Evolutionary conservation across 2,888 invertebrate species (phyloP).

Genomic region (Tachina lurida): DNA sequence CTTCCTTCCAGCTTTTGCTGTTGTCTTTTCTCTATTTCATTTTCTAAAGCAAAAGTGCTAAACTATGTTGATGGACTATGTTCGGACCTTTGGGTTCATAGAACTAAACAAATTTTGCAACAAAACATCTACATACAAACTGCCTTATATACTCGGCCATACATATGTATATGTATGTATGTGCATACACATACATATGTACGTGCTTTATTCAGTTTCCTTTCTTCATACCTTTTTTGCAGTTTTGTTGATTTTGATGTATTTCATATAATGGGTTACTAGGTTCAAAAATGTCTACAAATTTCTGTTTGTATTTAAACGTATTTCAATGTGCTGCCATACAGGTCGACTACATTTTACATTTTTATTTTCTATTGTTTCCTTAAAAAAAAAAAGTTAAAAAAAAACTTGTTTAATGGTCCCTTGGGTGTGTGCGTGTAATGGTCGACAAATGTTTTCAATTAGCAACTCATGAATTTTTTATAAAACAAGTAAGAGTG

Average conservation of each 20-base stretch:
- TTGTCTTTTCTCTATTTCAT: slow-evolving; percentile 13
- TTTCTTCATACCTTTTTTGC: not conserved
- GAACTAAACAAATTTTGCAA: slow-evolving; percentile 65
- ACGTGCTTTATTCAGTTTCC: not conserved
- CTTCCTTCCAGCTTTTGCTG: slow-evolving; percentile 48
- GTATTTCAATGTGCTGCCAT: slow-evolving; percentile 43
- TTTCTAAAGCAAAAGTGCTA: slow-evolving; percentile 77
- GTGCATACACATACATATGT: not conserved
- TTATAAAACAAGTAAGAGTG: too few relatives aligned
- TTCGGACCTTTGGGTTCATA: slow-evolving; percentile 63
- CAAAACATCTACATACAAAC: slow-evolving; percentile 49
- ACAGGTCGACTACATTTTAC: slow-evolving; percentile 19
- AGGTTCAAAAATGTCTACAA: slow-evolving; percentile 62
- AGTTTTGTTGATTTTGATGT: slow-evolving; percentile 37
- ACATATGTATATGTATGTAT: too few relatives aligned
- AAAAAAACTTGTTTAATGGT: slow-evolving; percentile 56
- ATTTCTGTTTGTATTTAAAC: slow-evolving; percentile 26
- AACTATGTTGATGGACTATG: slow-evolving; percentile 79
- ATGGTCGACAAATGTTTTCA: slow-evolving; percentile 81
- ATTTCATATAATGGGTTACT: slow-evolving; percentile 67
- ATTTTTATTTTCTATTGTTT: not conserved
- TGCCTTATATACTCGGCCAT: not conserved
- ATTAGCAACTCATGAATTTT: slow-evolving; percentile 81
- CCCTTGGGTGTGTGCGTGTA: slow-evolving; percentile 70
- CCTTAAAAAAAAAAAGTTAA: slow-evolving; percentile 14